phyloP scores from a whole-genome alignment of 2,888 invertebrate species.

The Bellardia pandia region DNA sequence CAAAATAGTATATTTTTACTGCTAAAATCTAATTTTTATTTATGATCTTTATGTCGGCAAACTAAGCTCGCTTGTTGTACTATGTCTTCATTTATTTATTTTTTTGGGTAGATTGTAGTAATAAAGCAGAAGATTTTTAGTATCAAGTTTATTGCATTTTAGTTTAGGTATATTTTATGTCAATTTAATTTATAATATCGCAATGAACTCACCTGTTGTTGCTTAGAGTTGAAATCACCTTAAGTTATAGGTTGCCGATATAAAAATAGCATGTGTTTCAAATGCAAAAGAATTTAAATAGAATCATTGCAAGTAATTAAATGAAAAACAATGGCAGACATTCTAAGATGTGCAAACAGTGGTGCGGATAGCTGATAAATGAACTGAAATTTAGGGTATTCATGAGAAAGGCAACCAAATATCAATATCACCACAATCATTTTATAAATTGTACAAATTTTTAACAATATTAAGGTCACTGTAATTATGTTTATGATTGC shows the following conservation, averaged over 20 bases:
- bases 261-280: neutral
- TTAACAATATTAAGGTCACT: no score
- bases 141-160: conserved; percentile 33
- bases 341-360: conserved; percentile 14
- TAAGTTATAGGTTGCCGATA: conserved; percentile 11
- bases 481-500: no score
- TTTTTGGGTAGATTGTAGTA: neutral
- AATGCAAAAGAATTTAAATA: conserved; percentile 24
- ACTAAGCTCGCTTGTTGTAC: neutral
- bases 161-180: conserved; percentile 8
- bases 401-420: no score
- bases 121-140: conserved; percentile 23
- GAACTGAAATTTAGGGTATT: no score
- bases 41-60: neutral
- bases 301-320: conserved; percentile 42
- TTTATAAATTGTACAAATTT: no score
- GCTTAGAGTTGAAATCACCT: neutral
- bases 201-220: conserved; percentile 36
- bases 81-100: neutral
- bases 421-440: no score
- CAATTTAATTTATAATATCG: conserved; percentile 7
- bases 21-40: neutral
- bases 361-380: neutral
- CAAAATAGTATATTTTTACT: neutral
- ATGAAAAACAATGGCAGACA: conserved; percentile 7